Evolutionary conservation across 92 coral and sea anemone species (phyloP).

Genomic region (Parazoanthus swiftii): DNA sequence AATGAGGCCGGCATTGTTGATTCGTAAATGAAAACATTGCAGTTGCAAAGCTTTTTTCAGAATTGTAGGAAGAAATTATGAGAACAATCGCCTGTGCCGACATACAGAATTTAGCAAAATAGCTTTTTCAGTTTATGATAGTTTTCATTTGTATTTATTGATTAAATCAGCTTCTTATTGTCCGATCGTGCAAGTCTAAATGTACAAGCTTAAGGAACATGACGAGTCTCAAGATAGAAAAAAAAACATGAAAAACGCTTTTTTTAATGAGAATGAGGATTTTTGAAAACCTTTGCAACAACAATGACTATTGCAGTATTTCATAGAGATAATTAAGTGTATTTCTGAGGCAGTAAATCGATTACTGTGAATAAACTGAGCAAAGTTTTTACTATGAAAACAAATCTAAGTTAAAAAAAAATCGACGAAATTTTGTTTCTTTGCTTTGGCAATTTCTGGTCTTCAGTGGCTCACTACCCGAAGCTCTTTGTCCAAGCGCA

Average conservation of each 20-base stretch:
- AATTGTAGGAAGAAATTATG: background rate
- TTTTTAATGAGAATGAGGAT: background rate
- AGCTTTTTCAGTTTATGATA: no score
- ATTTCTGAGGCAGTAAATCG: background rate
- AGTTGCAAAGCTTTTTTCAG: background rate
- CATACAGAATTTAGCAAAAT: no score
- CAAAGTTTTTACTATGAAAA: no score
- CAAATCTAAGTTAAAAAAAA: no score
- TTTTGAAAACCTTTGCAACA: background rate
- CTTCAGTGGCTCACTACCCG: constrained; percentile 1
- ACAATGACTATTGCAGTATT: background rate
- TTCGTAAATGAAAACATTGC: background rate
- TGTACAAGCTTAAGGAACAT: background rate
- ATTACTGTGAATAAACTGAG: no score
- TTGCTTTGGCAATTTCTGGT: background rate
- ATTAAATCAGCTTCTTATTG: background rate
- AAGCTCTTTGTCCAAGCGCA: background rate
- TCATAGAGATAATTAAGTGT: background rate
- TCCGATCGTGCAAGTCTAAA: background rate
- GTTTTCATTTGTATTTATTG: background rate
- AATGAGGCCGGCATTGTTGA: background rate
- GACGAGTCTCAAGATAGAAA: constrained; percentile 1
- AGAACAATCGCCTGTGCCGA: no score
- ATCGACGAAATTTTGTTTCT: background rate
- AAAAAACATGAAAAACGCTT: background rate